Base-by-base conservation (phyloP, 2,113 vertebrate genomes). In the Upupa epops region DNA sequence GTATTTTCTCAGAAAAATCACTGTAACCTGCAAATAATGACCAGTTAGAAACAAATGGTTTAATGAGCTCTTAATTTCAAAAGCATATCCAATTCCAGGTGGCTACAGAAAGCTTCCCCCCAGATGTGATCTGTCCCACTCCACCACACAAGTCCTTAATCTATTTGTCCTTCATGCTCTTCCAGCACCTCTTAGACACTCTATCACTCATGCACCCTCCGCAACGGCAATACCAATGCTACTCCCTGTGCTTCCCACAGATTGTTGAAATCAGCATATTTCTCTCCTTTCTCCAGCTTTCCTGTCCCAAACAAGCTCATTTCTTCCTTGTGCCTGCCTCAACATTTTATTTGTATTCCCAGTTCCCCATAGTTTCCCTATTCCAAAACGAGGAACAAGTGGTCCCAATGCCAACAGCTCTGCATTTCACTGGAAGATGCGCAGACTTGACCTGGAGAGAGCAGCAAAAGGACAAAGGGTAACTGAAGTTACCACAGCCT, bases 211-310 rank as follows among this genome's bases (percentile, higher is more conserved):
- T 9, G 21, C 16, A 9, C 4, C 4, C 8, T 28, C 36, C 40
- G 28, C 42, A 61, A 4, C 3, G 7, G 11, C 13, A 64, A 0
- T 4, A 34, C 5, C 6, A 18, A 64, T 6, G 18, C 17, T n/a
- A 60, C 49, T 56, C 2, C 10, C 5, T 8, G 3, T 4, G 1
- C 26, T 42, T 66, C 36, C 51, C 0, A 0, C 3, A 46, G 17
- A 7, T 5, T n/a, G 28, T 63, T 25, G 17, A 32, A 73, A 1
- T 11, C 36, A 32, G 14, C 11, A 37, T 9, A 8, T 55, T 40
- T 32, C 25, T 81, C 9, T 13, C 19, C 70, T 20, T 51, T 32
- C 36, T 75, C 71, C 49, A 58, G 26, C 11, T 85, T 21, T 14
- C 28, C 40, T n/a, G 37, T 25, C 31, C 51, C 77, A 26, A 58